These are phyloP conservation scores for Danio choprae DNA, from an alignment of 2,797 vertebrate genomes.

Conservation along the genomic window DNA sequence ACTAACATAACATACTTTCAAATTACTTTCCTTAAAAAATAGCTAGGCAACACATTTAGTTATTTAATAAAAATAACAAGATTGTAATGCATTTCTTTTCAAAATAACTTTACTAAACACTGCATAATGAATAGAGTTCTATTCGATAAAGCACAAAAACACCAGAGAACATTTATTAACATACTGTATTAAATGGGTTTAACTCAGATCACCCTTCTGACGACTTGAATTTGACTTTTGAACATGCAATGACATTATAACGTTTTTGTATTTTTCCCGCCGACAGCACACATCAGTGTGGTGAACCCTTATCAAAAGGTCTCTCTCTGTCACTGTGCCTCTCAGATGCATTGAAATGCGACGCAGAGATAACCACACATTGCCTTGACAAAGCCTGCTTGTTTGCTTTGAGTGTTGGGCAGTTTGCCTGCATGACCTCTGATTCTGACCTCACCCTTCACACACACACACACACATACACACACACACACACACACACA, in stretches of 20 bases:
- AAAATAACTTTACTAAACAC: too few relatives aligned
- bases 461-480: conserved; percentile 60
- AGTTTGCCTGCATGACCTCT: conserved; percentile 72
- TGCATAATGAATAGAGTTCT: too few relatives aligned
- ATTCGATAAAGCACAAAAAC: not conserved
- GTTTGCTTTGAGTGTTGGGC: conserved; percentile 78
- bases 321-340: conserved; percentile 50
- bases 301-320: conserved; percentile 14
- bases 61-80: too few relatives aligned
- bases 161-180: not conserved
- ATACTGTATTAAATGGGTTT: not conserved
- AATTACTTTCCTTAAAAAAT: too few relatives aligned
- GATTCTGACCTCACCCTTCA: conserved; percentile 79
- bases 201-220: not conserved
- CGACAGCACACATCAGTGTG: not conserved
- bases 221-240: not conserved
- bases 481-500: conserved; percentile 61
- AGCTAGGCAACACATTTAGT: too few relatives aligned
- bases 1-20: too few relatives aligned
- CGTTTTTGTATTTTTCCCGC: not conserved
- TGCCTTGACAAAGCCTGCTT: conserved; percentile 77
- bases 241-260: not conserved
- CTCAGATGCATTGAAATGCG: conserved; percentile 74
- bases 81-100: too few relatives aligned
- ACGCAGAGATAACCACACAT: conserved; percentile 76